Base-by-base conservation (phyloP, 2,888 invertebrate genomes). In the Lithophane socia region DNA sequence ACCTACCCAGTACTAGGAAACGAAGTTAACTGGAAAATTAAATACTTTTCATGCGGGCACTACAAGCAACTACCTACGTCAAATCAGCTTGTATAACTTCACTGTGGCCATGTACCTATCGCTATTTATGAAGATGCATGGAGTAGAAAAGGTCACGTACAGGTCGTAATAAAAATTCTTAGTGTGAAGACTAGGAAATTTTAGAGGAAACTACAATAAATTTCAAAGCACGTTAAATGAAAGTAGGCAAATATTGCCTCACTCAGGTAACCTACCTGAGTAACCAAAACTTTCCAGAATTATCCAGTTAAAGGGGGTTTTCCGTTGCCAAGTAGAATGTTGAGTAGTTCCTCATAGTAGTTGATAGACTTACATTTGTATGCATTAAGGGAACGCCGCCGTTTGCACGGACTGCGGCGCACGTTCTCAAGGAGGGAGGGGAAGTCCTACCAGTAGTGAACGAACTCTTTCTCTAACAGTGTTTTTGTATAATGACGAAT, bases 381-480 rank as follows among this genome's bases (percentile, higher is more conserved):
- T 84, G 83, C 85, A 84, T 85, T 85, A 78, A 47, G 47, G 52
- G 73, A 74, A 60, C 37, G 63, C 13, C 61, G 56, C 63, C 61
- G 65, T 71, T 71, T 37, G 77, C 63, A 69, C 60, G 63, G 13
- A 24, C 44, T 64, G 49, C 16, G 65, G 65, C n/a, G 64, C 24
- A 24, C 29, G 44, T 24, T 2, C 37, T 13, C 13, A 0, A 5
- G n/a, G 49, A 64, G 3, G 18, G 44, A 24, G 47, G 16, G 12
- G 13, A 21, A 21, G 52, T 52, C 52, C 21, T 52, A 21, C 9
- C 52, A 9, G 21, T 3, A 21, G 52, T 9, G n/a, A 72, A 84
- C 12, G n/a, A 61, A 72, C 68, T 72, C 24, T 72, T 84, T 64
- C 37, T 52, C 37, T 58, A 69, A 79, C 61, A 68, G 12, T 18